A percentile compares a stretch with the other conserved stretches of the same genome.
phyloP scores from a whole-genome alignment of 1,140 invertebrate genomes.

The Solenopsis invicta region DNA sequence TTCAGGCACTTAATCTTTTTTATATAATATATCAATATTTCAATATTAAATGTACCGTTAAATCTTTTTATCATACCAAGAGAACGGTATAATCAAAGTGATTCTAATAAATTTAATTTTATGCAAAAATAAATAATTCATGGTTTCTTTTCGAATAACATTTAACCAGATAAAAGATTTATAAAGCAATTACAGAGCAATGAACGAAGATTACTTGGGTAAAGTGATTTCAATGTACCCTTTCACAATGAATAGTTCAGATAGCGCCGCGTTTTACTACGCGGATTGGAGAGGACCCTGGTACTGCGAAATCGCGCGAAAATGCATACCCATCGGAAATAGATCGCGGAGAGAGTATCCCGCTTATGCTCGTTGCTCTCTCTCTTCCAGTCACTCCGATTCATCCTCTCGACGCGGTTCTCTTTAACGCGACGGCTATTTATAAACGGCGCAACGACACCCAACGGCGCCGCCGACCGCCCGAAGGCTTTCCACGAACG shows the following conservation, averaged over 20 bases:
- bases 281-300: not conserved
- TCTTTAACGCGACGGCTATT: conserved; percentile 64
- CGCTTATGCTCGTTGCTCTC: conserved; percentile 45
- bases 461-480: conserved; percentile 53
- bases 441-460: conserved; percentile 67
- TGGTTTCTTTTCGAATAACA: not conserved
- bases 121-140: not conserved
- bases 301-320: conserved; percentile 18
- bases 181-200: not conserved
- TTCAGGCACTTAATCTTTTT: not conserved
- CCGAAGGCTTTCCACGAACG: conserved; percentile 65
- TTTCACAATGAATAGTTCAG: not conserved
- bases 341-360: conserved; percentile 64
- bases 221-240: not conserved
- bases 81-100: not conserved
- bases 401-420: conserved; percentile 18
- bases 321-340: conserved; percentile 65
- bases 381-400: conserved; percentile 13
- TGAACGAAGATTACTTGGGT: not conserved
- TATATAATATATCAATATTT: conserved; percentile 21
- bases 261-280: not conserved
- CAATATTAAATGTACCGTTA: not conserved
- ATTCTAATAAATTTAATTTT: conserved; percentile 10
- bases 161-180: not conserved
- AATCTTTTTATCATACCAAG: not conserved